Conservation (phyloP, 2,113 vertebrate species). For the pig (Sus scrofa) region DNA sequence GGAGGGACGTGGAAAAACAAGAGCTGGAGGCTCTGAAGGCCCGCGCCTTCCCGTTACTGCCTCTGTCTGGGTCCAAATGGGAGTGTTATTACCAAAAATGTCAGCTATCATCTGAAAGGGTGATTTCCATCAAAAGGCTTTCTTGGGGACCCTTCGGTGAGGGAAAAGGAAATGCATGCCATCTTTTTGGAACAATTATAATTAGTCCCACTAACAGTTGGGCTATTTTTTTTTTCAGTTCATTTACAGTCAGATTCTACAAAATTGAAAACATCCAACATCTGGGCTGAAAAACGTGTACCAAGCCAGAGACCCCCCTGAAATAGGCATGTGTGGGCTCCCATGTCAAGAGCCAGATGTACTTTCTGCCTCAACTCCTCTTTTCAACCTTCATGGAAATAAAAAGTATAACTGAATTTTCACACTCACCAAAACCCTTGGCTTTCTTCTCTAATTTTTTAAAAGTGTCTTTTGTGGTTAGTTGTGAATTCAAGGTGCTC, state of each 20-base stretch:
- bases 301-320: slow-evolving; percentile 76
- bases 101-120: slow-evolving; percentile 68
- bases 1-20: background rate
- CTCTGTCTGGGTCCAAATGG: background rate
- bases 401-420: slow-evolving; percentile 63
- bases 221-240: slow-evolving; percentile 76
- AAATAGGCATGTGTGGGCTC: slow-evolving; percentile 78
- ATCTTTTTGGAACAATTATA: slow-evolving; percentile 79
- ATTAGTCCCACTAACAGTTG: slow-evolving; percentile 84
- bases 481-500: slow-evolving; percentile 22
- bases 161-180: slow-evolving; percentile 73
- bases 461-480: slow-evolving; percentile 24
- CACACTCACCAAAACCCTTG: slow-evolving; percentile 22
- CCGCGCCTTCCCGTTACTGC: background rate
- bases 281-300: slow-evolving; percentile 81
- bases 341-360: slow-evolving; percentile 72
- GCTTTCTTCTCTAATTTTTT: slow-evolving; percentile 39
- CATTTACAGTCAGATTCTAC: slow-evolving; percentile 84
- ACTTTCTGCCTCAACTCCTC: slow-evolving; percentile 72
- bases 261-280: slow-evolving; percentile 85
- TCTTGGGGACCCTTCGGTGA: slow-evolving; percentile 77
- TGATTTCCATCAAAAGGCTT: slow-evolving; percentile 80
- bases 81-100: slow-evolving; percentile 71
- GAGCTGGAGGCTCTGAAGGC: background rate
- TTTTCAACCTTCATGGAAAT: slow-evolving; percentile 68